Base-by-base conservation (phyloP, 2,888 invertebrate genomes). In the Pristionchus mayeri region DNA sequence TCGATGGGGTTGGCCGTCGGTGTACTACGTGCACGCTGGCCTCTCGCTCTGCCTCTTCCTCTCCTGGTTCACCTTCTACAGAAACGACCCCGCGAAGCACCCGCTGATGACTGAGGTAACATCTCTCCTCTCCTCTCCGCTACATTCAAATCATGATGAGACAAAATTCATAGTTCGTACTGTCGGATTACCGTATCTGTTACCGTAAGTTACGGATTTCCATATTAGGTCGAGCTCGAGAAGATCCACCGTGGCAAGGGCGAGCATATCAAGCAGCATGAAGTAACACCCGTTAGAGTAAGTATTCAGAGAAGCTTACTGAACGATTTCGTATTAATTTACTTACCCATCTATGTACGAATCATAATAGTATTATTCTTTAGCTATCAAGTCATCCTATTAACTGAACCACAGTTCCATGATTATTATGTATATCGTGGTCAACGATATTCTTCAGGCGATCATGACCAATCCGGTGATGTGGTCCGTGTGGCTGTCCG, bases 161-260 rank as follows among this genome's bases (percentile, higher is more conserved):
- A 16, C 11, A 54, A 13, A 21, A 16, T 54, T 54, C 54, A 54
- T 54, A 21, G 9, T 54, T 54, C 21, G 16, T n/a, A 21, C 4
- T 16, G 21, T 54, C 4, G n/a, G 27, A 60, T 60, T 6, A 60
- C 4, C 6, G 7, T 16, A n/a, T n/a, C n/a, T n/a, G n/a, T n/a
- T n/a, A n/a, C n/a, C n/a, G n/a, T n/a, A n/a, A n/a, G n/a, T n/a
- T n/a, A n/a, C n/a, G n/a, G n/a, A 2, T 54, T 60, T 54, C 85
- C 16, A 16, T n/a, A 37, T 18, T n/a, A 71, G 71, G 44, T 88
- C 44, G 90, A 90, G 71, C 84, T 90, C 16, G 90, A 89, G 57
- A 90, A 90, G 81, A 90, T 90, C 60, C 88, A 88, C 44, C 63
- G 90, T 50, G 88, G 88, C 83, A 90, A 90, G 85, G 89, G 88